Conservation (phyloP, 1,140 invertebrate species). For the Pentalonia nigronervosa region DNA sequence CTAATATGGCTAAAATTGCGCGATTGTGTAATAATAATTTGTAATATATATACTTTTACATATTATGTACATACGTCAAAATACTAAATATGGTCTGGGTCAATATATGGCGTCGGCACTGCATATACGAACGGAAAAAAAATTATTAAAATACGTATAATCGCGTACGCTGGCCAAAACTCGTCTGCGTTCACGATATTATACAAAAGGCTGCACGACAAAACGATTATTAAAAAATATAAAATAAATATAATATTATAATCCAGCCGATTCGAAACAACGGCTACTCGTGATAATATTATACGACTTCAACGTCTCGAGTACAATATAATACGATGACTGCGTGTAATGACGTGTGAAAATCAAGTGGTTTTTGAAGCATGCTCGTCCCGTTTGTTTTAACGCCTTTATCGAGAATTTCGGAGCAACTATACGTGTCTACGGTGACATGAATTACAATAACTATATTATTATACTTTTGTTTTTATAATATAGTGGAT, state of each 20-base stretch:
- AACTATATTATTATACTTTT: neutral
- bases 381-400: neutral
- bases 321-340: neutral
- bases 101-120: neutral
- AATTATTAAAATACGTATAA: neutral
- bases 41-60: neutral
- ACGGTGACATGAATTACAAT: neutral
- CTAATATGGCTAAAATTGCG: neutral
- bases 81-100: constrained; percentile 18
- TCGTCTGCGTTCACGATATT: neutral
- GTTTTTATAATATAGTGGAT: too few relatives aligned
- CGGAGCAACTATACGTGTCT: neutral
- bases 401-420: neutral
- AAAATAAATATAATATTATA: neutral
- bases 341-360: neutral
- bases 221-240: neutral
- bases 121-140: neutral
- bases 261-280: neutral
- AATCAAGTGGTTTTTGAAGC: neutral
- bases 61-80: neutral
- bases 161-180: neutral
- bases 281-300: neutral
- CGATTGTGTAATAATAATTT: neutral
- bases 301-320: neutral
- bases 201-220: too few relatives aligned